Evolutionary conservation across 1,140 invertebrate genomes (phyloP).

Genomic region (Platyscapa corneri): DNA sequence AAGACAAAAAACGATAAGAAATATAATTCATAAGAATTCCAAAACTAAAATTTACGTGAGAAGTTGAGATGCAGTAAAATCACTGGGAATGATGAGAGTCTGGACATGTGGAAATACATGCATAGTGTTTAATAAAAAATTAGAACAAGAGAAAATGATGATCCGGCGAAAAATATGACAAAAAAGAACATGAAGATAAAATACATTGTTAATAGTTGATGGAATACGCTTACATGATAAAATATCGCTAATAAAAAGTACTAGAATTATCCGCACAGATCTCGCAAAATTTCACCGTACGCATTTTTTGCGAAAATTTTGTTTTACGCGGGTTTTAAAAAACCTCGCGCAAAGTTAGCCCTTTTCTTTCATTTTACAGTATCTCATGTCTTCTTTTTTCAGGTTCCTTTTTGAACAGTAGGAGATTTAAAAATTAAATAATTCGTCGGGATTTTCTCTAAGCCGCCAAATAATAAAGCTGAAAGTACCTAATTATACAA

Average conservation of each 20-base stretch:
- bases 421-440: neutral
- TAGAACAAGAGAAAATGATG: neutral
- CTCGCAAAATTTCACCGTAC: neutral
- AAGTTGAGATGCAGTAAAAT: neutral
- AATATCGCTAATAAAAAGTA: too few relatives aligned
- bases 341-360: neutral
- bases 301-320: too few relatives aligned
- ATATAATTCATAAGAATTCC: neutral
- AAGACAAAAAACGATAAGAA: neutral
- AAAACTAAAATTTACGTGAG: neutral
- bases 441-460: neutral
- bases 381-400: neutral
- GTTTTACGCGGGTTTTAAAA: neutral
- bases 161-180: neutral
- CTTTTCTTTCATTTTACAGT: conserved; percentile 30
- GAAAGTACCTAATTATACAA: neutral
- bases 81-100: too few relatives aligned
- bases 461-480: neutral
- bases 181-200: too few relatives aligned
- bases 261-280: neutral
- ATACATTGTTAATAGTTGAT: neutral
- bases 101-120: neutral
- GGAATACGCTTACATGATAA: neutral
- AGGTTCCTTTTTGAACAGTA: too few relatives aligned
- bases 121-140: neutral